These are phyloP conservation scores for Acleris holmiana DNA, from an alignment of 2,888 invertebrate genomes.

Conservation along the genomic window DNA sequence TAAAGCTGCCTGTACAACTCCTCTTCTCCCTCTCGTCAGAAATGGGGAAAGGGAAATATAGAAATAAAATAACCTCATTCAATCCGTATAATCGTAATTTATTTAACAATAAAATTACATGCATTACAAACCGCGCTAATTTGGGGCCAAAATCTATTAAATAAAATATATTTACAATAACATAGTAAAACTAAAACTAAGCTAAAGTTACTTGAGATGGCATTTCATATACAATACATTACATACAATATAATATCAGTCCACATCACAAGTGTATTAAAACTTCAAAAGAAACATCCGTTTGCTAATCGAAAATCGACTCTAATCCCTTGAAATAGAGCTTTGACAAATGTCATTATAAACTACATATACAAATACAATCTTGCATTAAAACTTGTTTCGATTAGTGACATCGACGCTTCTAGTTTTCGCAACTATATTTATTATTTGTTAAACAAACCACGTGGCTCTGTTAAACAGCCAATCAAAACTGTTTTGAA, in stretches of 20 bases:
- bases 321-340: slow-evolving; percentile 14
- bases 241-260: slow-evolving; percentile 69
- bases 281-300: slow-evolving; percentile 42
- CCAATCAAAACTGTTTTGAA: no score
- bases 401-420: neutral
- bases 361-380: slow-evolving; percentile 3
- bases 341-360: slow-evolving; percentile 20
- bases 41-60: no score
- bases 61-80: slow-evolving; percentile 14
- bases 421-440: no score
- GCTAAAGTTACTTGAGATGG: slow-evolving; percentile 66
- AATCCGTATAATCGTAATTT: slow-evolving; percentile 52
- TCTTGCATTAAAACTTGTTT: slow-evolving; percentile 9
- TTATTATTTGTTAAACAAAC: no score
- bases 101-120: slow-evolving; percentile 60
- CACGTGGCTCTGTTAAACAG: no score
- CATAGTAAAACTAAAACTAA: slow-evolving; percentile 44
- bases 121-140: slow-evolving; percentile 49
- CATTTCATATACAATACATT: slow-evolving; percentile 52
- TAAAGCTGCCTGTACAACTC: no score
- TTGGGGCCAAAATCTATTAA: slow-evolving; percentile 58
- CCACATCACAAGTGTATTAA: slow-evolving; percentile 65
- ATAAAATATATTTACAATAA: slow-evolving; percentile 56
- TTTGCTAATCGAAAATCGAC: slow-evolving; percentile 18
- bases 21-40: no score